Evolutionary conservation across 2,113 vertebrate genomes (phyloP), one percentile per base, ranked within the genome.

Genomic region (Lipophrys pholis): DNA sequence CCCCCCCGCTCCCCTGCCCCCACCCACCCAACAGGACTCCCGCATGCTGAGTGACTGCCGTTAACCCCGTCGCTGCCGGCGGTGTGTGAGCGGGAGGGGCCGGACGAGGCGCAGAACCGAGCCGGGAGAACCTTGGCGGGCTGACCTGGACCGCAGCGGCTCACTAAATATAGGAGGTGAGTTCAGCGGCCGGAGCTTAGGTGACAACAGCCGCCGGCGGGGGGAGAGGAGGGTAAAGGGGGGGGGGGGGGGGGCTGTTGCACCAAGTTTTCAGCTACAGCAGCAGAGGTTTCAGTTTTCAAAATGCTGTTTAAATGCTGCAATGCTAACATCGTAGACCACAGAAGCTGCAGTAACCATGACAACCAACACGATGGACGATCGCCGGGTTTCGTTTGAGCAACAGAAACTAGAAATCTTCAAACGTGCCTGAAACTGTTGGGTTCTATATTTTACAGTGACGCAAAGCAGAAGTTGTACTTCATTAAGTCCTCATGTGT

Each of bases 141-240:
- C 72, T 68, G 39, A 14, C 58, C 81, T 39, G 40, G 81, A 75
- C 63, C 57, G 70, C 65, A 88, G 36, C 54, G 66, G 65, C 69
- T 66, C 36, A 66, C 90, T 92, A 90, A 92, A 91, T 91, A 91
- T 93, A 94, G 91, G 91, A 61, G 46, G 50, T 76, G 88, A 90
- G 85, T 89, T 90, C 87, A 89, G 69, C 38, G 39, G 70, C 64
- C 81, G 16, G 68, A 89, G 92, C 88, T 90, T 87, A 88, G 88
- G 90, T 92, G 91, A 92, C 91, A 93, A 90, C 89, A 91, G 88
- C 82, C 89, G 64, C 52, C 40, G 59, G 77, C 11, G 49, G 54
- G 68, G 61, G 67, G 69, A 43, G 66, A 49, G 54, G 51, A 60
- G 69, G 66, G 54, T 49, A 15, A 36, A 54, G 54, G 17, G 41